phyloP scores from a whole-genome alignment of 2,888 invertebrate genomes.

The Epirrhoe tristata region DNA sequence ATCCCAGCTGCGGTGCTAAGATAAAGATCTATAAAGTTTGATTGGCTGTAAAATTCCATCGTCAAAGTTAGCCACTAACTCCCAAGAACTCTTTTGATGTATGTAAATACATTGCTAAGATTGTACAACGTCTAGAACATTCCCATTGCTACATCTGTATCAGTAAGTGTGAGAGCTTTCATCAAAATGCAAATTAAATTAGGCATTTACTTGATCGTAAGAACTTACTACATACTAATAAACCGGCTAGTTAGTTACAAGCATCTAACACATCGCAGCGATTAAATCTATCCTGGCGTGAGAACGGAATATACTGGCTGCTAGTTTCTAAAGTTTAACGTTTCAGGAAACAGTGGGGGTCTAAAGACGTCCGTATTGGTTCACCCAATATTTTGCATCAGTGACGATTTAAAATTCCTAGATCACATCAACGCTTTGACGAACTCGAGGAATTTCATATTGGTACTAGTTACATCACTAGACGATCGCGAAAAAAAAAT shows the following conservation, averaged over 20 bases:
- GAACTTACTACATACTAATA: conserved; percentile 45
- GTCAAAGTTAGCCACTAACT: neutral
- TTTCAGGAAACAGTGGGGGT: neutral
- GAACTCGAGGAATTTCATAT: too few relatives aligned
- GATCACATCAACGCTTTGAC: too few relatives aligned
- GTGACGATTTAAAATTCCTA: too few relatives aligned
- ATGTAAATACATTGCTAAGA: neutral
- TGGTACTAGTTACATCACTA: too few relatives aligned
- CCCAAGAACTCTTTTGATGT: too few relatives aligned
- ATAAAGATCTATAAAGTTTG: neutral
- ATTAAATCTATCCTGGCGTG: conserved; percentile 74
- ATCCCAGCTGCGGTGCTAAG: too few relatives aligned
- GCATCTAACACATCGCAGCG: conserved; percentile 65
- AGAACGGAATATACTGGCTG: conserved; percentile 73
- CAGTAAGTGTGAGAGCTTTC: conserved; percentile 1
- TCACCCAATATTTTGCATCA: neutral
- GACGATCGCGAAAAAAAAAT: too few relatives aligned
- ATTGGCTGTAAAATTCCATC: neutral
- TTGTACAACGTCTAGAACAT: neutral
- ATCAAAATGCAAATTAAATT: conserved; percentile 25
- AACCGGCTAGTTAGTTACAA: conserved; percentile 50
- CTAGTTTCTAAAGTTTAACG: conserved; percentile 27
- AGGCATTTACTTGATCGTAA: conserved; percentile 16
- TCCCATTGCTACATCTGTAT: neutral
- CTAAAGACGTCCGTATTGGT: neutral